Conservation (phyloP, 2,113 vertebrate genomes). For the Chloebia gouldiae region DNA sequence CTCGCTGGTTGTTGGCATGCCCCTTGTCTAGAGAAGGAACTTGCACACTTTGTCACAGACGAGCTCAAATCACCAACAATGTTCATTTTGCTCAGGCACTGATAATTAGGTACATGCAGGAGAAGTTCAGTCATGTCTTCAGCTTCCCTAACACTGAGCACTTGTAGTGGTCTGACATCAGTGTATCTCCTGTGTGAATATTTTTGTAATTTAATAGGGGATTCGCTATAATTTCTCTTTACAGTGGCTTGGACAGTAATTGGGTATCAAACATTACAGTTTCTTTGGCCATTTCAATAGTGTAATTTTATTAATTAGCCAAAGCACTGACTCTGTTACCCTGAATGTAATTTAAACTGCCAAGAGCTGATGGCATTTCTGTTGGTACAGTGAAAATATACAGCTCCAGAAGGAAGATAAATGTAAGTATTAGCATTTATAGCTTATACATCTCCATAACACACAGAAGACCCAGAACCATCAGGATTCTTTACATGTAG, state of each 20-base stretch:
- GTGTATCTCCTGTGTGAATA: neutral
- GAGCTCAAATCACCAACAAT: neutral
- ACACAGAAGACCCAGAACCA: neutral
- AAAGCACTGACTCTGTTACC: neutral
- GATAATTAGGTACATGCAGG: neutral
- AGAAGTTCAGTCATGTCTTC: neutral
- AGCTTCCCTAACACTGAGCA: neutral
- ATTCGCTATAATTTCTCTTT: neutral
- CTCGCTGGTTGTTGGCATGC: neutral
- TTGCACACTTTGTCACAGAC: neutral
- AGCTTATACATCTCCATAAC: neutral
- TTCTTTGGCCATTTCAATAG: neutral
- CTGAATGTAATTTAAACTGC: neutral
- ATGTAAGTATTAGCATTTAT: neutral
- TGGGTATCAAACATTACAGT: neutral
- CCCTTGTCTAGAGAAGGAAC: neutral
- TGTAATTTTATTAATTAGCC: conserved; percentile 24
- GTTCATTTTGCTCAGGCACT: neutral
- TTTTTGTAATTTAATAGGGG: neutral
- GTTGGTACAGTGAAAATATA: neutral
- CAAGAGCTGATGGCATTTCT: neutral
- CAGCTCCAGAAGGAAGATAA: neutral
- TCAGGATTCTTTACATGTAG: neutral
- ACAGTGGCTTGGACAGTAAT: neutral
- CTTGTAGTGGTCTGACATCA: neutral